These are phyloP conservation scores for Neuroterus valhalla DNA, from an alignment of 1,140 invertebrate species.

Conservation along the genomic window DNA sequence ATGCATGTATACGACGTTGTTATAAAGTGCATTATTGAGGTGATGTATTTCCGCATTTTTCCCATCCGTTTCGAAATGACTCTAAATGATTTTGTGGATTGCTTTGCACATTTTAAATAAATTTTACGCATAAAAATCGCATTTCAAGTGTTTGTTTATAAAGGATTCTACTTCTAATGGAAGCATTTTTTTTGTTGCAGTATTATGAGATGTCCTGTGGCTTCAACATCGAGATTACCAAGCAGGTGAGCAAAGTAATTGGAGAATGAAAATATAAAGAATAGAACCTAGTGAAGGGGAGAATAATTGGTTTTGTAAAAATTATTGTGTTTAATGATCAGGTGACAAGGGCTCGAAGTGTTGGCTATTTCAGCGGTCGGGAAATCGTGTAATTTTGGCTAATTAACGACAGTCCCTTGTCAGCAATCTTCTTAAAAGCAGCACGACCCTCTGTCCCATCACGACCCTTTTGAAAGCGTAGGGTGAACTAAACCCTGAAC, in stretches of 20 bases:
- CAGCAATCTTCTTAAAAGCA: constrained; percentile 68
- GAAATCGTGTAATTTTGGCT: constrained; percentile 63
- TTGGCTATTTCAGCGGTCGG: constrained; percentile 29
- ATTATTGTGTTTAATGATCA: not conserved
- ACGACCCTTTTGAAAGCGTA: constrained; percentile 52
- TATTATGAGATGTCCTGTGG: constrained; percentile 91
- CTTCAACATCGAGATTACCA: constrained; percentile 88
- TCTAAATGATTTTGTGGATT: no score
- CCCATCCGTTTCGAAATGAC: no score
- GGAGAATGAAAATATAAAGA: constrained; percentile 19
- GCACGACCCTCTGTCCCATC: constrained; percentile 49
- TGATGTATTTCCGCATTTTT: constrained; percentile 62
- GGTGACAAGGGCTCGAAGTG: constrained; percentile 4
- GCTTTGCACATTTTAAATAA: no score
- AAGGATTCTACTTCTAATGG: not conserved
- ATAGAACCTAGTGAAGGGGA: constrained; percentile 2
- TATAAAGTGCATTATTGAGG: constrained; percentile 68
- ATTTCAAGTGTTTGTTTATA: not conserved
- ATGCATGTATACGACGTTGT: constrained; percentile 48
- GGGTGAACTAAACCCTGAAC: constrained; percentile 34
- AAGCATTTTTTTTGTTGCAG: constrained; percentile 76
- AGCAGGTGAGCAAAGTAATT: constrained; percentile 79
- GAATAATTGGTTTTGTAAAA: constrained; percentile 33
- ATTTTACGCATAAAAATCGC: not conserved
- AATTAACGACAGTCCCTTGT: constrained; percentile 60